phyloP scores from a whole-genome alignment of 2,888 invertebrate genomes.

The Dyspetes luteomarginatus region DNA sequence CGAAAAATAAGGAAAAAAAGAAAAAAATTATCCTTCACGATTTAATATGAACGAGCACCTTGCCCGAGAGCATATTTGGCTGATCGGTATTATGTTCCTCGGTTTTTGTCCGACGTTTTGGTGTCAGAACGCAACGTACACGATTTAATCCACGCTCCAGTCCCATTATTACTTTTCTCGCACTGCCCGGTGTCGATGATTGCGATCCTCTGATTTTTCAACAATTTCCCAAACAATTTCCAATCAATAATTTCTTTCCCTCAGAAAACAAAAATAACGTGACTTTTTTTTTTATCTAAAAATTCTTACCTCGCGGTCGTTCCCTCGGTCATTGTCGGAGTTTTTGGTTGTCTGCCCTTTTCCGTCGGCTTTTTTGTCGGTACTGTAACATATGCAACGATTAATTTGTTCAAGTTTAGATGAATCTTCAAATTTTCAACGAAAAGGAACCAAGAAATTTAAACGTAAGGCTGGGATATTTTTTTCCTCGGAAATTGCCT shows the following conservation, averaged over 20 bases:
- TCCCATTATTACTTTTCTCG: conserved; percentile 87
- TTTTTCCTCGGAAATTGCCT: conserved; percentile 71
- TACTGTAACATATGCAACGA: conserved; percentile 68
- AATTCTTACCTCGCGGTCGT: conserved; percentile 39
- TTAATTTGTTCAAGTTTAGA: background rate
- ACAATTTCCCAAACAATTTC: conserved; percentile 1
- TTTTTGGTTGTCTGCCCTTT: conserved; percentile 69
- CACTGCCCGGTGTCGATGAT: conserved; percentile 84
- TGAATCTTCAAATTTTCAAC: too few species aligned
- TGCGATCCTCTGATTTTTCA: conserved; percentile 70
- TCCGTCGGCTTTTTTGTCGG: conserved; percentile 74
- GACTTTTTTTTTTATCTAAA: background rate
- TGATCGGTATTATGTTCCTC: conserved; percentile 77
- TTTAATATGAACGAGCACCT: conserved; percentile 78
- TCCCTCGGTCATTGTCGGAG: conserved; percentile 68
- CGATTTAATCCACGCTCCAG: conserved; percentile 88
- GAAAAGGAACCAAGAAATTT: background rate
- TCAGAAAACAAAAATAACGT: background rate
- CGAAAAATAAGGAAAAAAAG: conserved; percentile 41
- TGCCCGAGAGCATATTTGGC: conserved; percentile 84
- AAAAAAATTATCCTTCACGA: conserved; percentile 33
- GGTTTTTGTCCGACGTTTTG: conserved; percentile 83
- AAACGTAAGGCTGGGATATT: conserved; percentile 26
- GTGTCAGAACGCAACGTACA: conserved; percentile 89
- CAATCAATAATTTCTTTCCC: background rate